Conservation (phyloP, 2,888 invertebrate genomes). For the Hydriomena furcata region DNA sequence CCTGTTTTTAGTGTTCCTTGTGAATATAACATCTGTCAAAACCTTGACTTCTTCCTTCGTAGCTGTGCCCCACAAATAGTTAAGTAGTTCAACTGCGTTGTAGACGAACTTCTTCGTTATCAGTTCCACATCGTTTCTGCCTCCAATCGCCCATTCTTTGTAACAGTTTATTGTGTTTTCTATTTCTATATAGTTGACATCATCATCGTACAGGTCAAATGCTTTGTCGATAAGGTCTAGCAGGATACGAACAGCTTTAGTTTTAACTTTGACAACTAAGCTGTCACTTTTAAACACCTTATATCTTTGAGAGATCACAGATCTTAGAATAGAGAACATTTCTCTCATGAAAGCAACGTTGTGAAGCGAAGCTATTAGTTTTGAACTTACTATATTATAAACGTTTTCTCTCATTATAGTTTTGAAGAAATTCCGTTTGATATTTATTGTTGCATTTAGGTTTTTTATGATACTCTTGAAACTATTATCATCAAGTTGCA, state of each 20-base stretch:
- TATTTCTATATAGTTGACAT: conserved; percentile 38
- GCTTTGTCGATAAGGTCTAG: conserved; percentile 54
- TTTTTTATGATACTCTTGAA: conserved; percentile 31
- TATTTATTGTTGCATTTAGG: conserved; percentile 24
- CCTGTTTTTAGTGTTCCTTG: conserved; percentile 30
- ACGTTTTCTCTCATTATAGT: conserved; percentile 39
- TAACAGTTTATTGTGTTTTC: conserved; percentile 36
- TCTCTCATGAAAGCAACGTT: conserved; percentile 34
- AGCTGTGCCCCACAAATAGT: conserved; percentile 35
- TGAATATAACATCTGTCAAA: conserved; percentile 43
- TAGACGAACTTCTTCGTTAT: conserved; percentile 37
- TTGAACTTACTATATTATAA: conserved; percentile 25
- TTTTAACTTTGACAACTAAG: conserved; percentile 28
- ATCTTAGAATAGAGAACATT: conserved; percentile 29
- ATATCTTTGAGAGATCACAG: conserved; percentile 40
- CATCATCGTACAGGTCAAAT: conserved; percentile 36
- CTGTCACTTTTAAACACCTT: conserved; percentile 34
- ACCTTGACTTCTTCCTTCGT: conserved; percentile 44
- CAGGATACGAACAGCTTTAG: conserved; percentile 46
- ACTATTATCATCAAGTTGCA: conserved; percentile 41
- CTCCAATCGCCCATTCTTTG: conserved; percentile 32
- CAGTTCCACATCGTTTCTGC: conserved; percentile 26
- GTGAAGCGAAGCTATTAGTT: conserved; percentile 15
- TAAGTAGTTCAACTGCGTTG: conserved; percentile 35
- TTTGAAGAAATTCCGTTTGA: conserved; percentile 35